phyloP scores from a whole-genome alignment of 2,888 invertebrate genomes.

The Hydrotaea diabolus region DNA sequence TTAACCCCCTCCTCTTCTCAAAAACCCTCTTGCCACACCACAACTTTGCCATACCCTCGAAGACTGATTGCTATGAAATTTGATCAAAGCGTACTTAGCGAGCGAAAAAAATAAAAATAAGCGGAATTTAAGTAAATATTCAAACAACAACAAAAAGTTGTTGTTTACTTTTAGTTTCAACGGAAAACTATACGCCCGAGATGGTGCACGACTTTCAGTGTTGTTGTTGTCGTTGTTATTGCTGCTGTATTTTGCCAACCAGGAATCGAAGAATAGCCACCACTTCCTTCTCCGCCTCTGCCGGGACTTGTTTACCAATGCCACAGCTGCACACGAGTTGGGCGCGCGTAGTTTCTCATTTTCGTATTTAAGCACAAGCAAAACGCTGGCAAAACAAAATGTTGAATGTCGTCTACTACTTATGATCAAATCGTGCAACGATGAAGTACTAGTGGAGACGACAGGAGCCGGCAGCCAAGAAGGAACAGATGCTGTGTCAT shows the following conservation, averaged over 20 bases:
- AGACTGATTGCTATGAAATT: constrained; percentile 1
- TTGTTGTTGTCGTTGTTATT: too few species aligned
- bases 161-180: constrained; percentile 18
- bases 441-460: background rate
- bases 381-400: background rate
- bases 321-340: background rate
- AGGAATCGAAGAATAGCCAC: background rate
- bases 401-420: background rate
- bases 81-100: background rate
- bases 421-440: background rate
- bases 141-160: background rate
- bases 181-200: background rate
- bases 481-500: constrained; percentile 1
- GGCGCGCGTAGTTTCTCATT: background rate
- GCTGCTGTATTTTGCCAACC: background rate
- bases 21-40: background rate
- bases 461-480: background rate
- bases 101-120: background rate
- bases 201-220: background rate
- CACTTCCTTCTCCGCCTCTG: background rate
- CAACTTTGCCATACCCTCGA: background rate
- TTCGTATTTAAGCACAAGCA: background rate
- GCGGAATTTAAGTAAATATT: background rate
- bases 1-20: background rate
- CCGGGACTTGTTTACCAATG: background rate